Evolutionary conservation across 2,888 invertebrate genomes (phyloP), one percentile per base, ranked within the genome.

Genomic region (Melanostoma mellinum): DNA sequence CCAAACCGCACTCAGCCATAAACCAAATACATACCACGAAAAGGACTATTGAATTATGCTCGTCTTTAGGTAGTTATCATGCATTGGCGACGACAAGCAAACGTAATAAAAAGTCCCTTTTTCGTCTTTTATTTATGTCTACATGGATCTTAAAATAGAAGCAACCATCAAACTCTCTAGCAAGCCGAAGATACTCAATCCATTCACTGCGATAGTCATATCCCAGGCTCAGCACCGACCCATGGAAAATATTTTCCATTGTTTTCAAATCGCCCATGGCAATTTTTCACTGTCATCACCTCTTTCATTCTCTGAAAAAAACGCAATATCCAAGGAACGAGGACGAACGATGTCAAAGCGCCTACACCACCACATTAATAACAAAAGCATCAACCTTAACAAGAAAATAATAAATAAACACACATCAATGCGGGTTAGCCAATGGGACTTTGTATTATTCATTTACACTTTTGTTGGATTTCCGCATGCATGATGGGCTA

Each of bases 341-440:
- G 63, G 20, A 63, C 38, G 46, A 20, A 63, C 38, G 32, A 63
- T 20, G 20, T 20, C 20, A 63, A 63, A 50, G 32, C 32, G 63
- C 63, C 63, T 63, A 56, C 6, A 71, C 46, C 67, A 10, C 46
- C 69, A 80, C 75, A 69, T 80, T 65, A 65, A 75, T 63, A 58
- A 75, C 69, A 75, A 80, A 75, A 63, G 50, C 75, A 80, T 71
- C 63, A 75, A 58, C 80, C 33, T 69, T 65, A 75, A 69, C 80
- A 80, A 65, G 80, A 80, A 75, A 80, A 75, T 75, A 65, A 80
- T 75, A 75, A 75, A 80, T 69, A 76, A 71, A 67, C 65, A 71
- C 40, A 80, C 80, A 76, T 71, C 48, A 65, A 67, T 71, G 65
- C 55, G 71, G 55, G 42, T 65, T 71, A 44, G 6, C 56, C 53